Conservation (phyloP, 2,113 vertebrate species). For the Cyanoliseus patagonus region DNA sequence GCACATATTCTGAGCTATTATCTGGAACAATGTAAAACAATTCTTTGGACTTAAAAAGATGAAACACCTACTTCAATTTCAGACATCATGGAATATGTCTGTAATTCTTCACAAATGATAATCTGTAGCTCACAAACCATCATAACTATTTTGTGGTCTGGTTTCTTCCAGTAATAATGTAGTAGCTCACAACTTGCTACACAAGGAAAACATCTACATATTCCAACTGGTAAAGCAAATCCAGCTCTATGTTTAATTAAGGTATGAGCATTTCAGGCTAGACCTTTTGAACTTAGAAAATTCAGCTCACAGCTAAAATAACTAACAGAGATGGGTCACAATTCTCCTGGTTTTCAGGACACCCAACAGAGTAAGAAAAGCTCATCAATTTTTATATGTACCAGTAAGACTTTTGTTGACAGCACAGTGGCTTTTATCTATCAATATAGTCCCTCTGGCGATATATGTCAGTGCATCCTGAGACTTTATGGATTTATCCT, state of each 20-base stretch:
- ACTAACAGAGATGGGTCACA: background rate
- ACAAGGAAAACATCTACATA: background rate
- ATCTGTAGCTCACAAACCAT: background rate
- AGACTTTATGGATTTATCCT: conserved; percentile 62
- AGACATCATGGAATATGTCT: background rate
- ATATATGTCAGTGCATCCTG: conserved; percentile 22
- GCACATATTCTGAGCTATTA: background rate
- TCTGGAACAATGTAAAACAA: background rate
- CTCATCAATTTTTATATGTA: conserved; percentile 46
- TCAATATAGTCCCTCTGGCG: background rate
- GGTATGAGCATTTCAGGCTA: background rate
- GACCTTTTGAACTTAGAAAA: background rate
- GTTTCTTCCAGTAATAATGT: background rate
- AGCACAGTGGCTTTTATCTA: conserved; percentile 42
- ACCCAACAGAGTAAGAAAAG: conserved; percentile 28
- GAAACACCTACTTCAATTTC: background rate
- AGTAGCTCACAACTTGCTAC: background rate
- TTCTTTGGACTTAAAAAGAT: background rate
- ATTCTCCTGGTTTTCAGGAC: conserved; percentile 17
- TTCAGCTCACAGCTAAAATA: conserved; percentile 18
- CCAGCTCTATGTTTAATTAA: background rate
- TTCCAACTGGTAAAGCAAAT: background rate
- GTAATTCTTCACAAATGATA: background rate
- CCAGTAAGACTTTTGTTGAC: conserved; percentile 32
- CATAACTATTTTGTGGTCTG: background rate